These are phyloP conservation scores for Elmis aenea DNA, from an alignment of 2,888 invertebrate genomes.

Conservation along the genomic window DNA sequence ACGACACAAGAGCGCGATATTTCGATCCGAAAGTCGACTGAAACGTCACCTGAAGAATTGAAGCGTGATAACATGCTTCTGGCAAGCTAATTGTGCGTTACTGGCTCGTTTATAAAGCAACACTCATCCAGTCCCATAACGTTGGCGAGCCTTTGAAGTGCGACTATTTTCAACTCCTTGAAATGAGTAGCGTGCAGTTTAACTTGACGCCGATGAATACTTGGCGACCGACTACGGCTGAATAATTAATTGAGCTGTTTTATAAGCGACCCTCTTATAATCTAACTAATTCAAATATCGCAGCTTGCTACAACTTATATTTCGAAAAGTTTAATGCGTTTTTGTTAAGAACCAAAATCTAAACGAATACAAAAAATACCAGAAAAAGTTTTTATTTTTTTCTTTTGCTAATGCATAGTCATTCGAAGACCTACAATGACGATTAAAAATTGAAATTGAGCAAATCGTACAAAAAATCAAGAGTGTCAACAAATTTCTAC, in stretches of 20 bases:
- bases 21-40: slow-evolving; percentile 2
- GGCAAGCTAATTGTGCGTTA: slow-evolving; percentile 37
- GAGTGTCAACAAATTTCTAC: too few relatives aligned
- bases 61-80: slow-evolving; percentile 40
- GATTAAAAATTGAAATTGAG: too few relatives aligned
- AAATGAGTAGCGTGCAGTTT: slow-evolving; percentile 14
- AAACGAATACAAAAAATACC: too few relatives aligned
- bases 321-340: too few relatives aligned
- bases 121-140: slow-evolving; percentile 32
- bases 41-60: slow-evolving; percentile 36
- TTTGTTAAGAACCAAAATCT: too few relatives aligned
- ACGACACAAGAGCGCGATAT: too few relatives aligned
- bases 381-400: too few relatives aligned
- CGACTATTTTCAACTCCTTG: slow-evolving; percentile 29
- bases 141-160: slow-evolving; percentile 33
- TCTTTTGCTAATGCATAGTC: too few relatives aligned
- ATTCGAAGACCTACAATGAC: too few relatives aligned
- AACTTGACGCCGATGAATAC: slow-evolving; percentile 14
- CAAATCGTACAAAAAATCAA: too few relatives aligned
- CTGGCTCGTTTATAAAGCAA: slow-evolving; percentile 28
- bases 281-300: too few relatives aligned
- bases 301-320: too few relatives aligned
- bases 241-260: slow-evolving; percentile 9
- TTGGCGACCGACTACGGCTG: slow-evolving; percentile 1
- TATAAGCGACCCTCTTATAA: not conserved